A percentile compares a stretch with the other conserved stretches of the same genome.
Evolutionary conservation across 1,140 invertebrate genomes (phyloP).

Genomic region (Hetaerina americana): DNA sequence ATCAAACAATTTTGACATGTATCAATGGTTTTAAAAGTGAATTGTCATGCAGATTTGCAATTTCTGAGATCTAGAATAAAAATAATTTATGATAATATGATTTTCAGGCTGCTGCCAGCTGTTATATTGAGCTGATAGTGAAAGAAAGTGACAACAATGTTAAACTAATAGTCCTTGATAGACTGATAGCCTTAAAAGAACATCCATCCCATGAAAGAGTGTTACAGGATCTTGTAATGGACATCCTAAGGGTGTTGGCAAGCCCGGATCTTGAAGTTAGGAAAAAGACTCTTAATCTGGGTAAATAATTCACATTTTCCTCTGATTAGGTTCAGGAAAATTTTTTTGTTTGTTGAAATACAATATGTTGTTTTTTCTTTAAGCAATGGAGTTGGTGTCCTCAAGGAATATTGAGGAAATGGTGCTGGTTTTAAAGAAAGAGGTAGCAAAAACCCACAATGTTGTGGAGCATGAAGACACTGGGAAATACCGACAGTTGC

Average conservation of each 20-base stretch:
- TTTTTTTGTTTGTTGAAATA: background rate
- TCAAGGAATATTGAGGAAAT: conserved; percentile 92
- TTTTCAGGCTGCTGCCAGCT: conserved; percentile 80
- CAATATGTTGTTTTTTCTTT: conserved; percentile 1
- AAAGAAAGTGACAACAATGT: conserved; percentile 99
- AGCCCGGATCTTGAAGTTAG: conserved; percentile 90
- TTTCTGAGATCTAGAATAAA: too few species aligned
- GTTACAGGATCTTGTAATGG: conserved; percentile 96
- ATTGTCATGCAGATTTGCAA: too few species aligned
- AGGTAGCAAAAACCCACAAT: conserved; percentile 82
- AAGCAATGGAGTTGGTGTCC: conserved; percentile 83
- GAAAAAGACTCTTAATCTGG: conserved; percentile 72
- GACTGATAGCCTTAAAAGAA: conserved; percentile 79
- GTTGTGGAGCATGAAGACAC: conserved; percentile 86
- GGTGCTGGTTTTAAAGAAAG: conserved; percentile 88
- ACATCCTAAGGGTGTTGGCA: conserved; percentile 85
- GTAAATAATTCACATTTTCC: conserved; percentile 21
- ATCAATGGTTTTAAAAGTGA: too few species aligned
- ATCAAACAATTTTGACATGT: too few species aligned
- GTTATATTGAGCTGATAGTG: conserved; percentile 96
- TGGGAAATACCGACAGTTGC: conserved; percentile 87
- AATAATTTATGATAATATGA: too few species aligned
- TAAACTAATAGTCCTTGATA: conserved; percentile 94
- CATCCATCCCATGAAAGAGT: conserved; percentile 81
- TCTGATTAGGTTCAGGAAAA: conserved; percentile 2